Evolutionary conservation across 1,140 invertebrate species (phyloP).

Genomic region (Aphaenogaster rudis): DNA sequence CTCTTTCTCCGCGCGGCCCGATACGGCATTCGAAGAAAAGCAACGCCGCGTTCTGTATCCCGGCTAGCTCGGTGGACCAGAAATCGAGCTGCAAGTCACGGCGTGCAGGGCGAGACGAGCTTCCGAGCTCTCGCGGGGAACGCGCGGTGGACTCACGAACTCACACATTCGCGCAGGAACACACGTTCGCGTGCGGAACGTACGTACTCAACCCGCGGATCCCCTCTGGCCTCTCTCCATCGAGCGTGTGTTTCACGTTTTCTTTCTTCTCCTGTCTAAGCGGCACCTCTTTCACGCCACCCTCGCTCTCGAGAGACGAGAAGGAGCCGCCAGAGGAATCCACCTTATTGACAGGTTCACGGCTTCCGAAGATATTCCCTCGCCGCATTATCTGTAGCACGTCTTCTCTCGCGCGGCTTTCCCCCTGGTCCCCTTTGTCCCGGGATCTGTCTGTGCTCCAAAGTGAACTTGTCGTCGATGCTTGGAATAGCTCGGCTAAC

Average conservation of each 20-base stretch:
- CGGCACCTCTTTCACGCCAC: slow-evolving; percentile 76
- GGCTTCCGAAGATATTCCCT: slow-evolving; percentile 79
- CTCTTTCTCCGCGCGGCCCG: slow-evolving; percentile 38
- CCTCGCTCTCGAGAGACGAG: slow-evolving; percentile 52
- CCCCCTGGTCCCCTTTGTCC: background rate
- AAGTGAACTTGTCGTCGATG: slow-evolving; percentile 59
- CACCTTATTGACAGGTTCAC: slow-evolving; percentile 81
- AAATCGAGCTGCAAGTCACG: slow-evolving; percentile 83
- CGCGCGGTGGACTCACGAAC: slow-evolving; percentile 11
- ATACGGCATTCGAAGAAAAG: slow-evolving; percentile 79
- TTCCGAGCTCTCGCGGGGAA: slow-evolving; percentile 75
- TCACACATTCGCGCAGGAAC: background rate
- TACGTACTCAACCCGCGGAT: slow-evolving; percentile 14
- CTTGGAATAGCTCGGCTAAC: slow-evolving; percentile 46
- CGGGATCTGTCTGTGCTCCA: background rate
- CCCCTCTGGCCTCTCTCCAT: slow-evolving; percentile 13
- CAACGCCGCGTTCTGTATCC: slow-evolving; percentile 51
- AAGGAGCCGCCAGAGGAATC: slow-evolving; percentile 76
- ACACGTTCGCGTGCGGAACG: background rate
- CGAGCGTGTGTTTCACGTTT: slow-evolving; percentile 55
- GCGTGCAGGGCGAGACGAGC: slow-evolving; percentile 72
- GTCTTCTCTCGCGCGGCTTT: slow-evolving; percentile 41
- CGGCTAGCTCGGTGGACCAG: slow-evolving; percentile 69
- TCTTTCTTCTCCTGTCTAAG: slow-evolving; percentile 61
- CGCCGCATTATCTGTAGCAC: slow-evolving; percentile 67